phyloP scores from a whole-genome alignment of 2,888 invertebrate genomes.

The Tanaodytes sp. region DNA sequence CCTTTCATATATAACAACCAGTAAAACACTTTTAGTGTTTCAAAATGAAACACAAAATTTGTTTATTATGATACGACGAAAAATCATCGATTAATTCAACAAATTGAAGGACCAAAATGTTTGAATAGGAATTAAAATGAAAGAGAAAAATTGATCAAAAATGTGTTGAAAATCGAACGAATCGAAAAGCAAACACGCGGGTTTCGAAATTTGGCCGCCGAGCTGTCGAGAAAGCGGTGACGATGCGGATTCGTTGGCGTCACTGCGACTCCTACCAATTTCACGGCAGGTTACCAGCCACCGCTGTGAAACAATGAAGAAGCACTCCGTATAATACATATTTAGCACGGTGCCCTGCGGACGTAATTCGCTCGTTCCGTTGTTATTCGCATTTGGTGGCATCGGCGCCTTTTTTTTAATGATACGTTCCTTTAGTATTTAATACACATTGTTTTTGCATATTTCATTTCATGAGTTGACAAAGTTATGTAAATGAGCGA shows the following conservation, averaged over 20 bases:
- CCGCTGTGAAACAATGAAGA: conserved; percentile 68
- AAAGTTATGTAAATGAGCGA: conserved; percentile 43
- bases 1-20: too few species aligned
- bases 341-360: conserved; percentile 61
- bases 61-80: too few species aligned
- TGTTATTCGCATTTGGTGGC: conserved; percentile 47
- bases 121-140: too few species aligned
- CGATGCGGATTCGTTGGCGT: conserved; percentile 65
- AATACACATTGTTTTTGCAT: conserved; percentile 40
- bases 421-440: conserved; percentile 34
- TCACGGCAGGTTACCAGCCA: conserved; percentile 70
- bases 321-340: conserved; percentile 62
- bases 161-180: too few species aligned
- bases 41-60: too few species aligned
- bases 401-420: conserved; percentile 35
- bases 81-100: too few species aligned
- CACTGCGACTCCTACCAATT: conserved; percentile 70
- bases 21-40: too few species aligned
- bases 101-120: too few species aligned
- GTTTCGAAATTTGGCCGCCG: conserved; percentile 48
- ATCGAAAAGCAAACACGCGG: conserved; percentile 28
- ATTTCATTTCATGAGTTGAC: conserved; percentile 41
- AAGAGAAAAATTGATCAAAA: too few species aligned
- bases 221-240: conserved; percentile 66
- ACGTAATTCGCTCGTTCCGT: conserved; percentile 55